Evolutionary conservation across 2,113 vertebrate species (phyloP), one percentile per base, ranked within the genome.

Genomic region (Dunckerocampus dactyliophorus): DNA sequence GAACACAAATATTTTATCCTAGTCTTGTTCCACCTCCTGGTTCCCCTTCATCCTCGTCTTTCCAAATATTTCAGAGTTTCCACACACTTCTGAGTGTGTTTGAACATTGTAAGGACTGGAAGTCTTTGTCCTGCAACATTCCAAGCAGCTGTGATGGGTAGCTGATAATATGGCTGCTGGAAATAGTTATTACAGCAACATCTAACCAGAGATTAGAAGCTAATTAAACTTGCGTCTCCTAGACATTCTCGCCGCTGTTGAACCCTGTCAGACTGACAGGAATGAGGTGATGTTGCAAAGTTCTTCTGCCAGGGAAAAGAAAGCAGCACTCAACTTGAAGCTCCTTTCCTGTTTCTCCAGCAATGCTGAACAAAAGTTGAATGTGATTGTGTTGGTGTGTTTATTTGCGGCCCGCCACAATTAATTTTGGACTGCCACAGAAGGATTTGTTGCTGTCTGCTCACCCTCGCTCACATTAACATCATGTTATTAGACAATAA

Each of bases 181-280:
- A 78, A 59, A 65, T 13, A 15, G 72, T 87, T 68, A 75, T 78
- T 80, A 59, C 6, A 68, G 69, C 28, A 49, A 58, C 56, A 65
- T 52, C 77, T 60, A 78, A 58, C 67, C 76, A 8, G 74, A 73
- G 79, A 85, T 82, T 82, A 81, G 64, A 37, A 4, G 59, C 67
- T 83, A 87, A 87, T 87, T 82, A 87, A 82, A 80, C 72, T 19
- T 53, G 59, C 6, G 17, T 31, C 71, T 67, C 66, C 66, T 62
- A 7, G 13, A 54, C n/a, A 49, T 50, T 42, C 46, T 48, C 42
- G 0, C n/a, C 5, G 7, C 47, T 47, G 46, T n/a, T 47, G 58
- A 47, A 47, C 15, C 67, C 56, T 28, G 54, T 68, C 62, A 71
- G 74, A 20, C 53, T 8, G 63, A 69, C 69, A 20, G 47, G 66